Conservation (phyloP, 1,140 invertebrate genomes). For the Drosophila fuyamai region DNA sequence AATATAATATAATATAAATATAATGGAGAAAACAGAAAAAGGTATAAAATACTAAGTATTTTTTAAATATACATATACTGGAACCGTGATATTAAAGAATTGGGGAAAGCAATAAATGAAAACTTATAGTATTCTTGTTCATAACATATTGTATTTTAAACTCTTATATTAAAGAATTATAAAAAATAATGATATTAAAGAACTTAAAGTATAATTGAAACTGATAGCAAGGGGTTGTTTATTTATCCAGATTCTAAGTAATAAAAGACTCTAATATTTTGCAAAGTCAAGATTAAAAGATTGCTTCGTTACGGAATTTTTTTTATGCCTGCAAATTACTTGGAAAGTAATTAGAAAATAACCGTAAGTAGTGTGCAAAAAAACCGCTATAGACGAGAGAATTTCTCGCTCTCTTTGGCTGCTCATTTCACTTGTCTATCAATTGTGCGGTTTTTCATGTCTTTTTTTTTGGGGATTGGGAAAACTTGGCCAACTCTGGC, state of each 20-base stretch:
- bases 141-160: neutral
- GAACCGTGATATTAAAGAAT: neutral
- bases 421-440: constrained; percentile 65
- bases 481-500: constrained; percentile 47
- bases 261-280: too few relatives aligned
- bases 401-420: constrained; percentile 25
- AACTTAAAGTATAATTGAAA: neutral
- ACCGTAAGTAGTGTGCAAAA: constrained; percentile 61
- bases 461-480: constrained; percentile 23
- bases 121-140: neutral
- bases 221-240: neutral
- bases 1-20: too few relatives aligned
- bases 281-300: neutral
- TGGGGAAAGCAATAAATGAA: neutral
- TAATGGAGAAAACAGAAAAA: too few relatives aligned
- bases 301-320: neutral
- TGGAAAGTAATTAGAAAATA: constrained; percentile 64
- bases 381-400: constrained; percentile 28
- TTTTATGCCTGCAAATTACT: constrained; percentile 37
- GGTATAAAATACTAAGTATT: too few relatives aligned
- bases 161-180: neutral
- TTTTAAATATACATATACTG: too few relatives aligned
- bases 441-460: constrained; percentile 19
- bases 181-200: neutral
- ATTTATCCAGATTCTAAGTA: neutral